phyloP scores from a whole-genome alignment of 2,113 vertebrate genomes.

The Sporophila hypoxantha region DNA sequence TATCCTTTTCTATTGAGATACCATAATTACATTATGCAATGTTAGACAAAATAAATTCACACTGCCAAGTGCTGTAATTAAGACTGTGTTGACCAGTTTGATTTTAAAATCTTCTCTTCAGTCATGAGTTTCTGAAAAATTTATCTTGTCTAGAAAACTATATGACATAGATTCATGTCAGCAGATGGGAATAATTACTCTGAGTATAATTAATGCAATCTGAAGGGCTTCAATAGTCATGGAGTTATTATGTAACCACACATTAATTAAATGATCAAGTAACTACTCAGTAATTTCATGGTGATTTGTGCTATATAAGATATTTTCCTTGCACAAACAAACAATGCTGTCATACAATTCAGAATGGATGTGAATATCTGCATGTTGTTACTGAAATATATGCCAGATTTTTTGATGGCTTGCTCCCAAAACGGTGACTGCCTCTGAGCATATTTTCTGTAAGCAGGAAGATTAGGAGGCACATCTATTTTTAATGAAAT shows the following conservation, averaged over 20 bases:
- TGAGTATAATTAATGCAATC: slow-evolving; percentile 56
- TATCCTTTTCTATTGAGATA: background rate
- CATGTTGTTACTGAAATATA: slow-evolving; percentile 1
- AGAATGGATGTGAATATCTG: slow-evolving; percentile 16
- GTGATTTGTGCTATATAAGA: slow-evolving; percentile 57
- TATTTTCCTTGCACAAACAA: slow-evolving; percentile 55
- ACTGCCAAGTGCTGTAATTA: slow-evolving; percentile 11
- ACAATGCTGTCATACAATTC: slow-evolving; percentile 44
- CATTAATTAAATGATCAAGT: slow-evolving; percentile 60
- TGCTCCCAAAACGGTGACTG: background rate
- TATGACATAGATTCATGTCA: slow-evolving; percentile 34
- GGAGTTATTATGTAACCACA: slow-evolving; percentile 58
- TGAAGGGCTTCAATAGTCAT: slow-evolving; percentile 54
- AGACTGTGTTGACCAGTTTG: background rate
- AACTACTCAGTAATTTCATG: slow-evolving; percentile 64
- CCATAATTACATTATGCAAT: background rate
- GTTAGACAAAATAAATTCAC: slow-evolving; percentile 14
- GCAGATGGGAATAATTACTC: slow-evolving; percentile 57
- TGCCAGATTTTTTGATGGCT: slow-evolving; percentile 20
- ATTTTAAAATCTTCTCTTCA: slow-evolving; percentile 20
- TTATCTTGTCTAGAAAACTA: slow-evolving; percentile 45
- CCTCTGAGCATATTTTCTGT: background rate
- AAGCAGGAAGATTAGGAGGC: background rate
- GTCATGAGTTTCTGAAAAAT: slow-evolving; percentile 8
- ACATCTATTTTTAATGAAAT: slow-evolving; percentile 22